A percentile compares a stretch with the other conserved stretches of the same genome.
phyloP scores from a whole-genome alignment of 2,113 vertebrate genomes.

The Glaucomys volans region DNA sequence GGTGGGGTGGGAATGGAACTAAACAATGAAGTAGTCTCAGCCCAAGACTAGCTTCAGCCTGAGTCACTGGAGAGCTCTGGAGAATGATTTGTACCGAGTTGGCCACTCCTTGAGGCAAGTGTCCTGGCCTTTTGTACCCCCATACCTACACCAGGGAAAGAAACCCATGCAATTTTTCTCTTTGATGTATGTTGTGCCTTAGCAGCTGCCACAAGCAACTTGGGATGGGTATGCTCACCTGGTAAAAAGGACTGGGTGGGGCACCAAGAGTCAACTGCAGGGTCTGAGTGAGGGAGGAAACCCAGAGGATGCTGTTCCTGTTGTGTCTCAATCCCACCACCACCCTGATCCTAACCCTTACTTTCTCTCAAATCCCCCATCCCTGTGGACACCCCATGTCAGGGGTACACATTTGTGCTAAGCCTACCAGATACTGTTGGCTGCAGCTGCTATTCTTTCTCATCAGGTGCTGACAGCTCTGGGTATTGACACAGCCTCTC shows the following conservation, averaged over 20 bases:
- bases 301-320: neutral
- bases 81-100: neutral
- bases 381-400: neutral
- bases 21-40: neutral
- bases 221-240: too few species aligned
- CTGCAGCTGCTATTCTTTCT: neutral
- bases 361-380: neutral
- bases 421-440: neutral
- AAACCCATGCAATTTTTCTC: neutral
- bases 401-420: neutral
- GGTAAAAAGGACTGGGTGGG: neutral
- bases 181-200: neutral
- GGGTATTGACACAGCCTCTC: conserved; percentile 89
- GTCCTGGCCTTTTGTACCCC: neutral
- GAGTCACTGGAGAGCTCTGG: neutral
- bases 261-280: too few species aligned
- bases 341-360: neutral
- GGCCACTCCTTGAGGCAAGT: neutral
- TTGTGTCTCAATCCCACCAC: neutral
- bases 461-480: conserved; percentile 87
- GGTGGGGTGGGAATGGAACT: neutral
- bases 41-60: neutral
- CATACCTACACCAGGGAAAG: neutral
- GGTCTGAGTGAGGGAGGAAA: neutral
- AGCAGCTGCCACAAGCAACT: too few species aligned